Evolutionary conservation across 1,140 invertebrate genomes (phyloP).

Genomic region (Conus ventricosus): DNA sequence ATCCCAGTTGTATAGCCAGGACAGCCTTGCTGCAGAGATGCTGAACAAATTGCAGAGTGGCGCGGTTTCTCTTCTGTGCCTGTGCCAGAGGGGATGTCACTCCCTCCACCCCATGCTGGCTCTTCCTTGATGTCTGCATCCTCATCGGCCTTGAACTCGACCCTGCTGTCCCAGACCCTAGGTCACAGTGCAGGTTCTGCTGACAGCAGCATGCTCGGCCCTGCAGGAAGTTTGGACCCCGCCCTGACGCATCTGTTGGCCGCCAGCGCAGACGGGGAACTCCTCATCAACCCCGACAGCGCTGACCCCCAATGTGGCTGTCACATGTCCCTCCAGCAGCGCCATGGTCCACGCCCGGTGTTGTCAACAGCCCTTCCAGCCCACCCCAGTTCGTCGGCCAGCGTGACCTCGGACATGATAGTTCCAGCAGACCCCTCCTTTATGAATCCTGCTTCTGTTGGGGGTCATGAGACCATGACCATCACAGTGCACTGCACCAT

Average conservation of each 20-base stretch:
- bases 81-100: no score
- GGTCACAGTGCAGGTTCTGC: background rate
- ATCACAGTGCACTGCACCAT: conserved; percentile 30
- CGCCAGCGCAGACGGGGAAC: background rate
- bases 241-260: background rate
- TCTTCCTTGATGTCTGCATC: background rate
- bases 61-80: background rate
- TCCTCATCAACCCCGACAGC: background rate
- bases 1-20: conserved; percentile 4
- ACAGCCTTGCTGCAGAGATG: background rate
- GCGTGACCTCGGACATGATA: background rate
- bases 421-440: background rate
- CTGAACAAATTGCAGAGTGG: conserved; percentile 19
- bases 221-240: background rate
- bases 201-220: background rate
- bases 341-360: background rate
- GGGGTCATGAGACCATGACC: conserved; percentile 17
- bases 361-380: background rate
- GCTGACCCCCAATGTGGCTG: background rate
- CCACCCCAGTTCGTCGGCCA: background rate
- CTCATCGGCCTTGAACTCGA: background rate
- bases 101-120: background rate
- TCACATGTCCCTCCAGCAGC: background rate
- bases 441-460: background rate
- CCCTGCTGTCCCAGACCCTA: background rate